Percentiles rank a stretch among this genome's conserved stretches.
These are phyloP conservation scores for Tachysurus vachellii DNA, from an alignment of 2,113 vertebrate species.

Conservation along the genomic window DNA sequence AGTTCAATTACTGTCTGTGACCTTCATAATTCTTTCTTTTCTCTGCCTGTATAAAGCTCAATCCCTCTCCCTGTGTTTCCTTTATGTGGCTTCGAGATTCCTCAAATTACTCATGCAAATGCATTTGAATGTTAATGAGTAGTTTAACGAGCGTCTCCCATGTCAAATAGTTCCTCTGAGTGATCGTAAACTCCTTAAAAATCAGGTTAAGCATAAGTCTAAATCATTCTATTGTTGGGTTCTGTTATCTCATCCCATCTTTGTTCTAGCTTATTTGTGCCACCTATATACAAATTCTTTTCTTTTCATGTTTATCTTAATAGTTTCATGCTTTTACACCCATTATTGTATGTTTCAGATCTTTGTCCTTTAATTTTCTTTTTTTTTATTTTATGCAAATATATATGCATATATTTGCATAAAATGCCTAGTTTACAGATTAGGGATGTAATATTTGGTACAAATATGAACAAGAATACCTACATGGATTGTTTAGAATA, in stretches of 20 bases:
- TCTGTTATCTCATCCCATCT: too few relatives aligned
- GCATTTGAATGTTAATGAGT: neutral
- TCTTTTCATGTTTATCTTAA: neutral
- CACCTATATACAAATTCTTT: neutral
- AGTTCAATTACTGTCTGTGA: conserved; percentile 49
- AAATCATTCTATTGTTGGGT: neutral
- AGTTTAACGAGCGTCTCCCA: too few relatives aligned
- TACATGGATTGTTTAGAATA: neutral
- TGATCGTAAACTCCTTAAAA: too few relatives aligned
- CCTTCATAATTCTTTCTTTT: conserved; percentile 41
- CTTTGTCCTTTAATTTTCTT: neutral
- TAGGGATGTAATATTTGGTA: neutral
- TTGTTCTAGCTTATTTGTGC: neutral
- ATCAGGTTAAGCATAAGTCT: too few relatives aligned
- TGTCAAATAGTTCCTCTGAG: too few relatives aligned
- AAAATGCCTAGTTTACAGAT: neutral
- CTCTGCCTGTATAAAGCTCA: neutral
- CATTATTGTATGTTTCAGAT: neutral
- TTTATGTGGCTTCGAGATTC: neutral
- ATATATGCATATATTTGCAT: conserved; percentile 12
- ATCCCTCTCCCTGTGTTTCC: neutral
- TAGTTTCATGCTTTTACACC: neutral
- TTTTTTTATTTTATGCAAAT: too few relatives aligned
- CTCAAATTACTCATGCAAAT: neutral
- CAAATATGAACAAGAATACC: neutral